A percentile compares a stretch with the other conserved stretches of the same genome.
phyloP scores from a whole-genome alignment of 2,888 invertebrate genomes.

The Ormyrus pomaceus region DNA sequence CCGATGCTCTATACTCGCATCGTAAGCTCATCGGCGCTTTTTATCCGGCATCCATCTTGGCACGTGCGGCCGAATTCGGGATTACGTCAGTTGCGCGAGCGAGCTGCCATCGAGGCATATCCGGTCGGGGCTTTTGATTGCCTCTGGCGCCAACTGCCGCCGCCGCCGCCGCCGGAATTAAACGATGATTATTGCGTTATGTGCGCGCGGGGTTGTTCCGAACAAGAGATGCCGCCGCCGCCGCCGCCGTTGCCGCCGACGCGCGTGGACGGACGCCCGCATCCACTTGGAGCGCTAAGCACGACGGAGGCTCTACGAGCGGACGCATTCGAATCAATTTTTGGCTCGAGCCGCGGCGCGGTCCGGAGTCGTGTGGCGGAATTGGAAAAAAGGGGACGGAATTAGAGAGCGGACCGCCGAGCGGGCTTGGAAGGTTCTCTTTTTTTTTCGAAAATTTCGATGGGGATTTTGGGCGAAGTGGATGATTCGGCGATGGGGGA shows the following conservation, averaged over 20 bases:
- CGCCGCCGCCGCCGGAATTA: conserved; percentile 74
- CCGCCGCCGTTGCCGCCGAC: too few relatives aligned
- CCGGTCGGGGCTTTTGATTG: conserved; percentile 74
- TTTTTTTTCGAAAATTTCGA: too few relatives aligned
- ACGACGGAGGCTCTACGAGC: background rate
- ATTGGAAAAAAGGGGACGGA: background rate
- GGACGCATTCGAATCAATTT: conserved; percentile 56
- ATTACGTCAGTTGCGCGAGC: conserved; percentile 67
- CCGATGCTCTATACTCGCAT: background rate
- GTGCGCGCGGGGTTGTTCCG: conserved; percentile 58
- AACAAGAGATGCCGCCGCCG: conserved; percentile 21
- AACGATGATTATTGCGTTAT: conserved; percentile 75
- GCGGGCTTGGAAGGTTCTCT: too few relatives aligned
- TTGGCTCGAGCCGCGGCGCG: conserved; percentile 10
- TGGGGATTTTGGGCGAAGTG: too few relatives aligned
- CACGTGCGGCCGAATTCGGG: conserved; percentile 60
- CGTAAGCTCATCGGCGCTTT: background rate
- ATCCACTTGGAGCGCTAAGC: conserved; percentile 29
- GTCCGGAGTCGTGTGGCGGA: background rate
- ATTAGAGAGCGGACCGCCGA: conserved; percentile 29
- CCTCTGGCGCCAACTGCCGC: conserved; percentile 72
- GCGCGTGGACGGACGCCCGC: conserved; percentile 42
- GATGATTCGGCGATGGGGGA: too few relatives aligned
- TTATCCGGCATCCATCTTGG: conserved; percentile 14
- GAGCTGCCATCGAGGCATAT: conserved; percentile 71